phyloP scores from a whole-genome alignment of 2,113 vertebrate genomes.

The Okapia johnstoni region DNA sequence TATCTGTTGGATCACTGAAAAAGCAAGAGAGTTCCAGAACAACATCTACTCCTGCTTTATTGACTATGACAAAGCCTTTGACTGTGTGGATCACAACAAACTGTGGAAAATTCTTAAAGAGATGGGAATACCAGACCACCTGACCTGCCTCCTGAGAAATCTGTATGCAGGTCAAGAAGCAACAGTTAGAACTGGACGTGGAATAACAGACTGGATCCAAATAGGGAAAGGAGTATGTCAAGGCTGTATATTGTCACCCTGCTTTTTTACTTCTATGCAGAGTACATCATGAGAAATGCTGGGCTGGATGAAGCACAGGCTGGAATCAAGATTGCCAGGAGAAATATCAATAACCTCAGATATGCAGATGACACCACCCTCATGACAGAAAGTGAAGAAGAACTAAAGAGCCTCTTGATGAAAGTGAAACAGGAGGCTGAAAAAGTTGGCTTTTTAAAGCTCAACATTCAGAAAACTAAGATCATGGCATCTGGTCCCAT shows the following conservation, averaged over 20 bases:
- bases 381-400: neutral
- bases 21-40: too few species aligned
- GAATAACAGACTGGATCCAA: too few species aligned
- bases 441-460: neutral
- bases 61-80: too few species aligned
- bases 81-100: too few species aligned
- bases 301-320: neutral
- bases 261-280: neutral
- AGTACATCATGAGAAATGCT: neutral
- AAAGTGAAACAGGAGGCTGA: neutral
- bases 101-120: too few species aligned
- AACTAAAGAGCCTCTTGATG: neutral
- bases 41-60: too few species aligned
- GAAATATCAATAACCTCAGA: neutral
- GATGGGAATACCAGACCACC: too few species aligned
- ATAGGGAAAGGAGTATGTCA: too few species aligned
- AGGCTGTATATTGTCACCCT: too few species aligned
- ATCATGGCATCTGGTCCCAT: neutral
- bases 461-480: neutral
- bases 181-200: too few species aligned
- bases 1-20: accelerated
- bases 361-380: neutral
- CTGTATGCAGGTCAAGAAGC: too few species aligned
- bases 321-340: neutral
- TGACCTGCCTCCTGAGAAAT: too few species aligned